Conservation (phyloP, 2,888 invertebrate species). For the Spisula subtruncata region DNA sequence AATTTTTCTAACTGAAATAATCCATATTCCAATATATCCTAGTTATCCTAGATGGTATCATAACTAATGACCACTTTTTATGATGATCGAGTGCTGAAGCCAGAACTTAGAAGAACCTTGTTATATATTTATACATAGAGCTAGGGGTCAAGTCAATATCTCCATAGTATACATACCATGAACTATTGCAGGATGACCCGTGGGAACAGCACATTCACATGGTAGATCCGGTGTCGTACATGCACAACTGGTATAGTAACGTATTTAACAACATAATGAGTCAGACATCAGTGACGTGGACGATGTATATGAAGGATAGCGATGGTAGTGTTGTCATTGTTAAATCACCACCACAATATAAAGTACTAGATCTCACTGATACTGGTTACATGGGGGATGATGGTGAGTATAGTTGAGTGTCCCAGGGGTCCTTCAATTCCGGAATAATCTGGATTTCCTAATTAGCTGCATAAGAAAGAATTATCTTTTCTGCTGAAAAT, state of each 20-base stretch:
- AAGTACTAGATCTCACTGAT: conserved; percentile 56
- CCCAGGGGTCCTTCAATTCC: no score
- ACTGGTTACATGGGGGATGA: conserved; percentile 49
- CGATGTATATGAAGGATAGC: conserved; percentile 83
- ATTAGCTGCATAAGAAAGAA: no score
- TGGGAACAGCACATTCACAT: conserved; percentile 69
- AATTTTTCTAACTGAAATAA: no score
- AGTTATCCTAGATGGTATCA: no score
- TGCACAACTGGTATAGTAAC: conserved; percentile 85
- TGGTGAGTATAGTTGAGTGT: conserved; percentile 1
- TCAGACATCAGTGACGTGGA: conserved; percentile 84
- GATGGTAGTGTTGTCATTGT: conserved; percentile 84
- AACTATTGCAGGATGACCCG: conserved; percentile 58
- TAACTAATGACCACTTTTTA: no score
- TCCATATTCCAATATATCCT: no score
- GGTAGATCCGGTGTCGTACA: conserved; percentile 84
- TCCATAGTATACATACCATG: not conserved
- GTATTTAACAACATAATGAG: conserved; percentile 83
- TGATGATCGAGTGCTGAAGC: no score
- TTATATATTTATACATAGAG: not conserved
- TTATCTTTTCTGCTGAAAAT: no score
- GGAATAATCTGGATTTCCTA: no score
- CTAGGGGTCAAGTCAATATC: no score
- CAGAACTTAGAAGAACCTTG: no score
- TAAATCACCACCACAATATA: conserved; percentile 79